A percentile compares a stretch with the other conserved stretches of the same genome.
Conservation (phyloP, 2,888 invertebrate species). For the Erynnis tages region DNA sequence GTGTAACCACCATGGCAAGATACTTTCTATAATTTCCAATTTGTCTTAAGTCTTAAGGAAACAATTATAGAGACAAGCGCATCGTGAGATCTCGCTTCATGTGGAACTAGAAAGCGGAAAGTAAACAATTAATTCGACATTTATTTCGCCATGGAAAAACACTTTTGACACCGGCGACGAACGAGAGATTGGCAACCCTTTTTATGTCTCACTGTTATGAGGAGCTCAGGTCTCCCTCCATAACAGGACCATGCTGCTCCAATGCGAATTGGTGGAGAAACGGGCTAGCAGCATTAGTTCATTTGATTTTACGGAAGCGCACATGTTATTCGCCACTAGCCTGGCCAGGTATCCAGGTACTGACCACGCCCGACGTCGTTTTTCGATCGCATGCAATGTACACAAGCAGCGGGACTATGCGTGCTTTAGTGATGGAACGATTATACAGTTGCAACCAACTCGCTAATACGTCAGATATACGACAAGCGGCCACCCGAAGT, state of each 20-base stretch:
- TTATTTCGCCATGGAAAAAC: constrained; percentile 42
- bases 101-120: constrained; percentile 56
- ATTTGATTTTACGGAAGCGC: no score
- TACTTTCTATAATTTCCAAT: constrained; percentile 43
- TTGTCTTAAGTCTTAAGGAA: constrained; percentile 37
- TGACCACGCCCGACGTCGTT: no score
- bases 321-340: no score
- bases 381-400: no score
- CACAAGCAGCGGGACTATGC: no score
- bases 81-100: constrained; percentile 36
- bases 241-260: no score
- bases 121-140: constrained; percentile 52
- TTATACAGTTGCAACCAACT: neutral
- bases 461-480: constrained; percentile 1
- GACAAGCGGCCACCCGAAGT: neutral
- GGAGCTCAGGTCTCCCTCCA: neutral
- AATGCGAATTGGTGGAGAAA: no score
- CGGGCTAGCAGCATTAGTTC: no score
- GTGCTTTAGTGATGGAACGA: neutral
- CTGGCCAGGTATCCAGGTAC: no score
- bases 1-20: constrained; percentile 28
- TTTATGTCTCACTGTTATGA: no score
- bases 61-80: constrained; percentile 35
- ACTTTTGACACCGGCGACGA: constrained; percentile 16
- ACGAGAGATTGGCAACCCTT: neutral